Evolutionary conservation across 2,888 invertebrate genomes (phyloP), one percentile per base, ranked within the genome.

Genomic region (Rapana venosa): DNA sequence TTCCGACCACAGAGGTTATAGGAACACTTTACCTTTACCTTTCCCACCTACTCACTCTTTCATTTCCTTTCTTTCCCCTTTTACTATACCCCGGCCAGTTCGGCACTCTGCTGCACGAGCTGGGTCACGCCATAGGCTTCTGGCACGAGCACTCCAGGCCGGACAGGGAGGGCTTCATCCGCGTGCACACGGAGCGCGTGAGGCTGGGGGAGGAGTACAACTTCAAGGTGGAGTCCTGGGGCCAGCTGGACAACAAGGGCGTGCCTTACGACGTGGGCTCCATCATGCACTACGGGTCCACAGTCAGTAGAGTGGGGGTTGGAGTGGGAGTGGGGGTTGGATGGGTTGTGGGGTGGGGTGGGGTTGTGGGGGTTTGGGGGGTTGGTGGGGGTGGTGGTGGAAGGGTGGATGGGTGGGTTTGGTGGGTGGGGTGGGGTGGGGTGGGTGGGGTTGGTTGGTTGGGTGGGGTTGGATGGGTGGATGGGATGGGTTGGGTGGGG

Each of bases 61-160:
- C n/a, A n/a, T n/a, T n/a, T n/a, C n/a, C n/a, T n/a, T n/a, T n/a
- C n/a, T n/a, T n/a, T n/a, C n/a, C n/a, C n/a, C n/a, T n/a, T n/a
- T n/a, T n/a, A n/a, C n/a, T n/a, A n/a, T n/a, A 20, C 8, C 0
- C 20, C 56, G 56, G 58, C 36, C 93, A 95, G 95, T 93, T 94
- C 89, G 95, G 95, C 15, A 94, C 94, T 0, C 92, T 95, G 70
- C 93, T 95, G 0, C 95, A 96, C 89, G 96, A 96, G 90, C 93
- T 95, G 11, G 95, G 95, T 22, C 95, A 96, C 88, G 95, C 94
- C 58, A 93, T 96, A 13, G 96, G 96, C 0, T 95, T 95, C 92
- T 95, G 95, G 95, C 96, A 96, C 92, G 95, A 95, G 91, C 95
- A 95, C 92, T 94, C 95, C 11, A 92, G 96, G 13, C 94, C 94